Evolutionary conservation across 2,797 vertebrate species (phyloP), one percentile per base, ranked within the genome.

Genomic region (Tadarida brasiliensis): DNA sequence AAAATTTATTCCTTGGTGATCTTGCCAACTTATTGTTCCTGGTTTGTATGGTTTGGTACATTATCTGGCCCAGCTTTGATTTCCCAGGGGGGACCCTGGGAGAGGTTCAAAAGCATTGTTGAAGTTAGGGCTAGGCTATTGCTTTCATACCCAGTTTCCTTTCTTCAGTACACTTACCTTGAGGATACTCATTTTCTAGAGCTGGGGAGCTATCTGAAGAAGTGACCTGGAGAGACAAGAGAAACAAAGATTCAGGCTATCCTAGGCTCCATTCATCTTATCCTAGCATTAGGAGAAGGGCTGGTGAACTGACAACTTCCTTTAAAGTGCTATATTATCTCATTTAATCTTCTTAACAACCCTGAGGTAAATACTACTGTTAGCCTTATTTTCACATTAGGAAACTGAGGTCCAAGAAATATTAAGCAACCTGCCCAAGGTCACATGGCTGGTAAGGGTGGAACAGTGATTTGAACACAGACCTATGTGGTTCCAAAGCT

Each of bases 151-250:
- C 11, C 26, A 67, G 30, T 26, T 82, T 83, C 26, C 67, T 94
- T 86, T 87, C 24, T 82, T 96, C 28, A 73, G 57, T 44, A 76
- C 74, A 92, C 95, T 77, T 90, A 98, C 94, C 95, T 94, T 89
- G 82, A 89, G 61, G 71, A 93, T 91, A 88, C 16, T 92, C 90
- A 51, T 95, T 96, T 97, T 98, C 98, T 74, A 95, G 54, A 76
- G 87, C 93, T 71, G 90, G 56, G 39, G 94, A 84, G 80, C 78
- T 92, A 68, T 97, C 98, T 47, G 96, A 85, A 95, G 94, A 51
- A 59, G 90, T 56, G 15, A 95, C 97, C 98, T 98, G 67, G 74
- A 97, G n/a, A 93, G 61, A 97, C 54, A 96, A 93, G 73, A 90
- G 49, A 96, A 93, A 88, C 63, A 74, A 19, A 68, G 70, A 94